Evolutionary conservation across 2,888 invertebrate species (phyloP), one percentile per base, ranked within the genome.

Genomic region (Cylloceria caligata): DNA sequence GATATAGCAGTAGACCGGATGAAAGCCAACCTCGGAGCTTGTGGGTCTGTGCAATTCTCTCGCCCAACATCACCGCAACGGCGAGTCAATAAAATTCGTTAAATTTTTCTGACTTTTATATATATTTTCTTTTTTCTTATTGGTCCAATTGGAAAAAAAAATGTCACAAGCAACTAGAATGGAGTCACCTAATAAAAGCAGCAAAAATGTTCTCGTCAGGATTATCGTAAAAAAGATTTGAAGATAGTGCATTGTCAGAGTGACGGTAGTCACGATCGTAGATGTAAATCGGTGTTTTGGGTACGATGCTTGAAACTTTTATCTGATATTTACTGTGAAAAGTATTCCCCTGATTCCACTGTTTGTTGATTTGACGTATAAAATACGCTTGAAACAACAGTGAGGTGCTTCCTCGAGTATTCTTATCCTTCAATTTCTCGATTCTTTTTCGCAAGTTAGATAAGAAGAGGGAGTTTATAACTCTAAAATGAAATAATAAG

Each of bases 251-350:
- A 34, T 47, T 7, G 30, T 34, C 19, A 9, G 47, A 19, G 30
- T 67, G 49, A 67, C 47, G 49, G 16, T n/a, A 7, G 11, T 27
- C 45, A 47, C 34, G 47, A 5, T n/a, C 42, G 30, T 34, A 67
- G 30, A 27, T 36, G 67, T 49, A 27, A 34, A 73, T 73, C 49
- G 47, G 47, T 39, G 27, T 34, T 47, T 60, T n/a, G 73, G 34
- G 36, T 36, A 45, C 21, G 64, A 73, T 73, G 62, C 36, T 30
- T 7, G 52, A 64, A 73, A 72, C 45, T 65, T 65, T 19, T 64
- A 55, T 21, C 34, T 9, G 16, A 49, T 13, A 34, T 55, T 34
- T 47, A 45, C 13, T 42, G 13, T 57, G 3, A 42, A 21, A 68
- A 68, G 34, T 47, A 68, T 60, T 68, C 67, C 67, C 34, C 16